Conservation (phyloP, 1,140 invertebrate genomes). For the Pogonus chalceus region DNA sequence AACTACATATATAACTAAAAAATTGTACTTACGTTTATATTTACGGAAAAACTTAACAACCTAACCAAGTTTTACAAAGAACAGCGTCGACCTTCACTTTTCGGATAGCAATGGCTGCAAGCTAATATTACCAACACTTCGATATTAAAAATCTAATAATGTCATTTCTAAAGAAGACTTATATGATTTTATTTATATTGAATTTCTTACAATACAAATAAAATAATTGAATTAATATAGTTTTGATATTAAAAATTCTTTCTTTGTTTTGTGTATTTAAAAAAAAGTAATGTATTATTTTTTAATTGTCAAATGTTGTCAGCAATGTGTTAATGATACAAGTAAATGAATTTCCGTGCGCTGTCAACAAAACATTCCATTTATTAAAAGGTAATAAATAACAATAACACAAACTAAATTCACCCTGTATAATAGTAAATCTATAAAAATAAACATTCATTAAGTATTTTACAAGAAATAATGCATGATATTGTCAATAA, state of each 20-base stretch:
- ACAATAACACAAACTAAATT: no score
- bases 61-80: conserved; percentile 27
- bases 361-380: not conserved
- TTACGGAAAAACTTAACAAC: conserved; percentile 19
- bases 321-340: not conserved
- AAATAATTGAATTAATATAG: no score
- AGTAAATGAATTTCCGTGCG: not conserved
- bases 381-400: not conserved
- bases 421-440: no score
- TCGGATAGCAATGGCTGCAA: conserved; percentile 27
- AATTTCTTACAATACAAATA: no score
- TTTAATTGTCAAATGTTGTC: no score
- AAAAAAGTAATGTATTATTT: no score
- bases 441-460: no score
- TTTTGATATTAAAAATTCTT: no score
- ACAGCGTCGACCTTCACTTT: conserved; percentile 30
- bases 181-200: no score
- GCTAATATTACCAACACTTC: conserved; percentile 1
- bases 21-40: conserved; percentile 22
- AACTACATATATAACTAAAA: not conserved
- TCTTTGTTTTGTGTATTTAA: no score
- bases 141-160: conserved; percentile 1
- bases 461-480: conserved; percentile 3
- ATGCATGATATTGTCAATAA: conserved; percentile 10
- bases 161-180: not conserved